These are phyloP conservation scores for Sinosuthora webbiana DNA, from an alignment of 2,113 vertebrate genomes.

Conservation along the genomic window DNA sequence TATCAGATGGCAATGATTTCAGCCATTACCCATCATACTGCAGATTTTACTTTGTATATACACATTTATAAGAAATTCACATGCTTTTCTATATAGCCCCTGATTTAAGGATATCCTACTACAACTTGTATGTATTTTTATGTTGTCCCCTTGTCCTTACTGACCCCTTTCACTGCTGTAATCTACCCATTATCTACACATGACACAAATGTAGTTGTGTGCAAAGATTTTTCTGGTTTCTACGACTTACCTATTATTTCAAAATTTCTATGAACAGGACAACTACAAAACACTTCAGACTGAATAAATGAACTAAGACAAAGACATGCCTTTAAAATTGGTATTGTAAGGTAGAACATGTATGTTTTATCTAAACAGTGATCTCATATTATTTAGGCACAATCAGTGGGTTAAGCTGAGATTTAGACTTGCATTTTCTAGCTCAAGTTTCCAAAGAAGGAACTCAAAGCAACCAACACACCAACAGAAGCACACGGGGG, in stretches of 20 bases:
- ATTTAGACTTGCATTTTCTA: neutral
- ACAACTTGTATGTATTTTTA: neutral
- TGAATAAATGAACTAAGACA: neutral
- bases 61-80: neutral
- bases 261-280: neutral
- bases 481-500: neutral
- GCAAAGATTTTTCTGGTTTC: neutral
- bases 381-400: neutral
- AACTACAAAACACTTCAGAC: neutral
- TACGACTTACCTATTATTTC: neutral
- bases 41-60: neutral
- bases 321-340: neutral
- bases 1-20: neutral
- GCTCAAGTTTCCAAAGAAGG: neutral
- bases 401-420: neutral
- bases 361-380: neutral
- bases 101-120: neutral
- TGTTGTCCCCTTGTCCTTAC: neutral
- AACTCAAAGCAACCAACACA: neutral
- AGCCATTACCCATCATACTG: neutral
- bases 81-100: neutral
- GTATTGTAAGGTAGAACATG: neutral
- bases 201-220: neutral
- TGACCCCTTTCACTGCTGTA: neutral
- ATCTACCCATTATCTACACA: rapidly evolving